phyloP scores from a whole-genome alignment of 2,888 invertebrate genomes.

The Glyphotaelius pellucidus region DNA sequence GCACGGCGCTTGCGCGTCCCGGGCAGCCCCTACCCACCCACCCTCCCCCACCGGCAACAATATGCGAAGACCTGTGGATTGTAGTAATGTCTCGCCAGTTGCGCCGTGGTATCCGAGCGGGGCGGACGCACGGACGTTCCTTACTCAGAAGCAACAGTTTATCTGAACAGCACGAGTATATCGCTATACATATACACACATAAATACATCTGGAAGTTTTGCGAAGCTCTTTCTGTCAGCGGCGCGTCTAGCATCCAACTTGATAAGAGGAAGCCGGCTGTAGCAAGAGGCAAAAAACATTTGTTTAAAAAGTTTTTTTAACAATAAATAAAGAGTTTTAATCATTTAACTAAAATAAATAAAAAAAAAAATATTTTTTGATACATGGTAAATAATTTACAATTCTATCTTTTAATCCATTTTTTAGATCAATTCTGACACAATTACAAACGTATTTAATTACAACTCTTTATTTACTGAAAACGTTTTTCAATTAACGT shows the following conservation, averaged over 20 bases:
- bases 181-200: neutral
- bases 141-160: constrained; percentile 16
- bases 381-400: neutral
- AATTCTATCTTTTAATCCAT: neutral
- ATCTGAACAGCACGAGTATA: neutral
- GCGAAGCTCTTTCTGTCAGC: neutral
- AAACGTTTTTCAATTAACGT: neutral
- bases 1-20: constrained; percentile 48
- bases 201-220: neutral
- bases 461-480: neutral
- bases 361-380: neutral
- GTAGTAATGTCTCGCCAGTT: constrained; percentile 14
- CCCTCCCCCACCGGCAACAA: neutral
- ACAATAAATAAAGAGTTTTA: neutral
- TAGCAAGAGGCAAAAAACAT: neutral
- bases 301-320: neutral
- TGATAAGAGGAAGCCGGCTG: too few relatives aligned
- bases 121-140: neutral
- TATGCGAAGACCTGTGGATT: constrained; percentile 38
- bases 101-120: neutral
- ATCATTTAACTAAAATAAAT: neutral
- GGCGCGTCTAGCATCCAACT: neutral
- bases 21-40: constrained; percentile 34
- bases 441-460: neutral
- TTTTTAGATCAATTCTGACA: neutral